Evolutionary conservation across 2,888 invertebrate genomes (phyloP).

Genomic region (Amorpha juglandis): DNA sequence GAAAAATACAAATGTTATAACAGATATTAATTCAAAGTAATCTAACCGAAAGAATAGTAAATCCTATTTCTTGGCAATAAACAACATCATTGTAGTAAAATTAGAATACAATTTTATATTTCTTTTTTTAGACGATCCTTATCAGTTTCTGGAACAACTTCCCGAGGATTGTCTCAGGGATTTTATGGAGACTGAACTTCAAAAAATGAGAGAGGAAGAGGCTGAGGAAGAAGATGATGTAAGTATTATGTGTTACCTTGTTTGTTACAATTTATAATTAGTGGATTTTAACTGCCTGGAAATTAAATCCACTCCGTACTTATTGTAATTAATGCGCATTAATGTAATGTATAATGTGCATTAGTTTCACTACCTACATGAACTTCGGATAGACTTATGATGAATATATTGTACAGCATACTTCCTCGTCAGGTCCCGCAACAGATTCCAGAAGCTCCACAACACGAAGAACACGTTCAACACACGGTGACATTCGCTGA

Average conservation of each 20-base stretch:
- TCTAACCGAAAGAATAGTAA: not conserved
- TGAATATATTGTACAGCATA: no score
- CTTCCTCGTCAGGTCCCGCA: not conserved
- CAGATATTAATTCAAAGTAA: no score
- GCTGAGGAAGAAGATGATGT: constrained; percentile 39
- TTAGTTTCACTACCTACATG: no score
- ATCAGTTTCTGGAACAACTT: constrained; percentile 71
- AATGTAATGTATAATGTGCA: no score
- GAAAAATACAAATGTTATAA: not conserved
- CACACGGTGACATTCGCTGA: constrained; percentile 53
- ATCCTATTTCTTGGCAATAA: not conserved
- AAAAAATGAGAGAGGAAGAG: constrained; percentile 48
- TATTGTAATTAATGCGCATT: no score
- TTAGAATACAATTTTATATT: not conserved
- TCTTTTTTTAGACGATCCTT: constrained; percentile 65
- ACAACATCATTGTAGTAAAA: not conserved
- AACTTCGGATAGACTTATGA: no score
- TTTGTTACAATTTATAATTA: no score
- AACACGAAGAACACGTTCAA: constrained; percentile 35
- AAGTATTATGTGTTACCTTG: not conserved
- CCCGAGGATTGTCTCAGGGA: constrained; percentile 64
- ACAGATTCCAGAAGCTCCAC: constrained; percentile 19
- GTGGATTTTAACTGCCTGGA: no score
- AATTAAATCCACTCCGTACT: no score
- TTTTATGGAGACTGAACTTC: constrained; percentile 60